Evolutionary conservation across 2,113 vertebrate species (phyloP).

Genomic region (Clarias gariepinus): DNA sequence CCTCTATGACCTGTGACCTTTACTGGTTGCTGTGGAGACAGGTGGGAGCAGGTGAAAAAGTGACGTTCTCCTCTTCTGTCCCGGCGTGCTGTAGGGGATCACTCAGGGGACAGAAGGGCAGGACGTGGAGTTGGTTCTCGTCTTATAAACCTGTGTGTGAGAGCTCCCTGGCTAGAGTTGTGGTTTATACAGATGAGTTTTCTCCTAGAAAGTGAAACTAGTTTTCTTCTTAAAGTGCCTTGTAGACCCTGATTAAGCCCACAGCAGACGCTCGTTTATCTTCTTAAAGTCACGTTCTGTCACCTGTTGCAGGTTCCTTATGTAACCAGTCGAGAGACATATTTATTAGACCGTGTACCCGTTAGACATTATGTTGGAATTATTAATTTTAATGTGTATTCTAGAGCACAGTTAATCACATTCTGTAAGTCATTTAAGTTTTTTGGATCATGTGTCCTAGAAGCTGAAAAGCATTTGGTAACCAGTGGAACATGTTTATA

Average conservation of each 20-base stretch:
- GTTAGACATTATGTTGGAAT: too few species aligned
- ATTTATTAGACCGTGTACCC: too few species aligned
- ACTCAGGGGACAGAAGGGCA: not conserved
- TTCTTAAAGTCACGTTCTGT: too few species aligned
- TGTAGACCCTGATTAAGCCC: not conserved
- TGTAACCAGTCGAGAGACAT: too few species aligned
- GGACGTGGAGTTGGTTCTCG: not conserved
- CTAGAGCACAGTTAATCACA: too few species aligned
- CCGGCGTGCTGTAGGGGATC: not conserved
- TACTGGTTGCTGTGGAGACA: constrained; percentile 29
- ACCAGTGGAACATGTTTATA: too few species aligned
- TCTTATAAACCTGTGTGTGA: not conserved
- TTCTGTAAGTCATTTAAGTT: too few species aligned
- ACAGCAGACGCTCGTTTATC: too few species aligned
- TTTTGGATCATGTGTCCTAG: too few species aligned
- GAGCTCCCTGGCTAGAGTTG: not conserved
- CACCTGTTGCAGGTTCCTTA: too few species aligned
- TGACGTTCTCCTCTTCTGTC: constrained; percentile 13
- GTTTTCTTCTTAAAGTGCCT: not conserved
- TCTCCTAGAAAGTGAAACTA: not conserved
- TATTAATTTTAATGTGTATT: too few species aligned
- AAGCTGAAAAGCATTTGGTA: too few species aligned
- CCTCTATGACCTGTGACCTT: constrained; percentile 41
- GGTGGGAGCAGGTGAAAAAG: constrained; percentile 38
- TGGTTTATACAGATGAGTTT: not conserved